These are phyloP conservation scores for Meloidogyne floridensis DNA, from an alignment of 1,140 invertebrate species.

Conservation along the genomic window DNA sequence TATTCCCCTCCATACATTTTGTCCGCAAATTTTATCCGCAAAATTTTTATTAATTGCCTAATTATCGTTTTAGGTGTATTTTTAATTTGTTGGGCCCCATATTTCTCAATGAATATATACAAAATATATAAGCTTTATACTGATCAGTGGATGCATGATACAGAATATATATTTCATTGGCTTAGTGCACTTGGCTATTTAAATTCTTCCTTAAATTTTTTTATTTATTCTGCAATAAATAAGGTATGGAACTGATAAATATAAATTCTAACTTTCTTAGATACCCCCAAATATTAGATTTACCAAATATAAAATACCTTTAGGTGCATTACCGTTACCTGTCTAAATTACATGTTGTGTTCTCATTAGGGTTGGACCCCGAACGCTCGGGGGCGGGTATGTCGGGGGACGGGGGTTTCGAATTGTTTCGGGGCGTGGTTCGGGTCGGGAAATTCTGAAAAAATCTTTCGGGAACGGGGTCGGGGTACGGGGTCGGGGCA, in stretches of 20 bases:
- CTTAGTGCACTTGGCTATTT: constrained; percentile 63
- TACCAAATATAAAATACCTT: no score
- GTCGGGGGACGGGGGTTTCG: no score
- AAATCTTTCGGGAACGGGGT: no score
- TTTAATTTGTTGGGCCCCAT: constrained; percentile 64
- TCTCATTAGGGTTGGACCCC: no score
- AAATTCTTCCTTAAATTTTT: constrained; percentile 64
- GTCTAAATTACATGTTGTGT: no score
- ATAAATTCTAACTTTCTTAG: neutral
- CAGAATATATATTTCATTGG: constrained; percentile 63
- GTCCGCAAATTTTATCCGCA: no score
- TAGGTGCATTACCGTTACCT: no score
- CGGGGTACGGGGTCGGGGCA: no score
- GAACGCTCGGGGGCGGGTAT: no score
- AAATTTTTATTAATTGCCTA: neutral
- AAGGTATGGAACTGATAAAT: constrained; percentile 47
- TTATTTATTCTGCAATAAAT: constrained; percentile 65
- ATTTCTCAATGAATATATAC: constrained; percentile 64
- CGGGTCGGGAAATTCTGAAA: no score
- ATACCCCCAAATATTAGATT: neutral
- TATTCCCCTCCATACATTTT: no score
- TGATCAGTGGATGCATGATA: constrained; percentile 50
- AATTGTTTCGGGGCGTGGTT: no score
- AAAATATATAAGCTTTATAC: constrained; percentile 62
- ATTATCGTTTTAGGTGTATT: constrained; percentile 61